These are phyloP conservation scores for Brotogeris chrysoptera DNA, from an alignment of 2,797 vertebrate species.

Conservation along the genomic window DNA sequence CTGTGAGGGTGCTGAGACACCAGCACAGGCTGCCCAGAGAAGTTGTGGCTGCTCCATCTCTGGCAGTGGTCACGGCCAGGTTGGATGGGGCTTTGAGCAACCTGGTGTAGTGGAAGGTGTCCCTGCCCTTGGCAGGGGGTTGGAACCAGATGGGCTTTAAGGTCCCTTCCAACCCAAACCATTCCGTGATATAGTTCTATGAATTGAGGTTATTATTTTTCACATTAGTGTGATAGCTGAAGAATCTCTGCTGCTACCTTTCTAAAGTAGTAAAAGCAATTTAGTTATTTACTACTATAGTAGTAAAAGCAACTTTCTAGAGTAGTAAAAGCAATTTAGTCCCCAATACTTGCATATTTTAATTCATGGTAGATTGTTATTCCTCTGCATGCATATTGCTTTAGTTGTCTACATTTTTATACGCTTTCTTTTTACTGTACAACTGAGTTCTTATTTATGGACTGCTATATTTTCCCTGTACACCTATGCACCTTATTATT, in stretches of 20 bases:
- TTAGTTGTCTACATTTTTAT: constrained; percentile 65
- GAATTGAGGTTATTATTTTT: not conserved
- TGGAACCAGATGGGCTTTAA: not conserved
- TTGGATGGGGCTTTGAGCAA: not conserved
- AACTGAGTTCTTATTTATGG: constrained; percentile 49
- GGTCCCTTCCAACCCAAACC: not conserved
- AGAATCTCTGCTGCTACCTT: not conserved
- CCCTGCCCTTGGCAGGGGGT: not conserved
- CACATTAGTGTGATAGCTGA: not conserved
- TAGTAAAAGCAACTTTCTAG: not conserved
- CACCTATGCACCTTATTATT: constrained; percentile 39
- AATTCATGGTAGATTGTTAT: constrained; percentile 49
- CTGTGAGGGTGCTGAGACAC: not conserved
- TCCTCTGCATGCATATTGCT: constrained; percentile 53
- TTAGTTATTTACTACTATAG: not conserved
- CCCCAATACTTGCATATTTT: constrained; percentile 26
- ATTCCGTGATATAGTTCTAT: not conserved
- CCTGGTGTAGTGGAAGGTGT: not conserved
- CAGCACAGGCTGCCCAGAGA: not conserved
- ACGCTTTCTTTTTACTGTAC: constrained; percentile 25
- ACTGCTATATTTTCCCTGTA: constrained; percentile 31
- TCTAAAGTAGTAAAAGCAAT: not conserved
- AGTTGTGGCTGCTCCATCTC: not conserved
- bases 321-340: constrained; percentile 59
- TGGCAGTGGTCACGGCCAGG: not conserved